Base-by-base conservation (phyloP, 2,888 invertebrate species). In the Trichopria drosophilae region DNA sequence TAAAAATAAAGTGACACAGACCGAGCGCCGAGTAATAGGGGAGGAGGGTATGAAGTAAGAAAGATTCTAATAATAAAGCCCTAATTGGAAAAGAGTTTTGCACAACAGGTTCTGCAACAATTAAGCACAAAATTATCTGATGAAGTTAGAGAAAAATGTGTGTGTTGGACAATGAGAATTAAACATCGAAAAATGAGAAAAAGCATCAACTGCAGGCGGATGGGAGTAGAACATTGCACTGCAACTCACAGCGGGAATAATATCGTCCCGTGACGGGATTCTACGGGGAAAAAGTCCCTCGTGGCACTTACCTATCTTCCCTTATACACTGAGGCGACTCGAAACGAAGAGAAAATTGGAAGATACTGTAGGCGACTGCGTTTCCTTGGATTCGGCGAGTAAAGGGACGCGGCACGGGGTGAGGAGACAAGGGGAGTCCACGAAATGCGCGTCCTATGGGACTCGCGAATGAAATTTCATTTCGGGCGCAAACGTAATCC, bases 321-420 rank as follows among this genome's bases (percentile, higher is more conserved):
- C 40, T 29, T 40, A 23, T 18, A 39, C 42, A 22, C 36, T 48
- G 42, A 52, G 46, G 51, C 57, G 57, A 57, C 48, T 66, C 67
- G 71, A 75, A 78, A 78, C 76, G 77, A 77, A 76, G 75, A 75
- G 77, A 77, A 79, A 78, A 79, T 79, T 79, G 78, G 77, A 77
- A 76, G 62, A 63, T 65, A 62, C 63, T 56, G 54, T 45, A 55
- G 58, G 50, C 59, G 58, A 53, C 59, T 59, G 62, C 35, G 22
- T 35, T 34, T 41, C 10, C 37, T 4, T 18, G 34, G 39, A 39
- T 51, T 50, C 50, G 19, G 36, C n/a, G 23, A 28, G 13, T n/a
- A 2, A 1, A 3, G 12, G 22, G 9, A 18, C 12, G 28, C 26
- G 20, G 45, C 51, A 52, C 46, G 34, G 32, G 24, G 46, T n/a